Base-by-base conservation (phyloP, 2,113 vertebrate species). In the Apodemus sylvaticus region DNA sequence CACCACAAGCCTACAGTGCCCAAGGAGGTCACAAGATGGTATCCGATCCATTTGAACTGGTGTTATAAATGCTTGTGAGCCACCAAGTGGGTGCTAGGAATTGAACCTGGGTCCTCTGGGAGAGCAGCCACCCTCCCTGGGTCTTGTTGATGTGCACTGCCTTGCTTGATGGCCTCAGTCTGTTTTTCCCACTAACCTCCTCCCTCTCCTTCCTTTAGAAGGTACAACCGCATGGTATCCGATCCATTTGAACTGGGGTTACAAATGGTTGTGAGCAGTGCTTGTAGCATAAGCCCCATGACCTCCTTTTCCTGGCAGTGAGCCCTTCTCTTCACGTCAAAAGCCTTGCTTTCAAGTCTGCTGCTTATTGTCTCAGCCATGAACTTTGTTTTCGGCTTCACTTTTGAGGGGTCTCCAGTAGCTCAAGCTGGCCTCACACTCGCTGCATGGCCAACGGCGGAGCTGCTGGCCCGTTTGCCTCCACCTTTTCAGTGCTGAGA, bases 271-370 rank as follows among this genome's bases (percentile, higher is more conserved):
- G 26, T 64, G 7, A 85, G n/a, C 24, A 55, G 24, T 66, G 29
- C 9, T 3, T 78, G 16, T 26, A 51, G 24, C 55, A 34, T 62
- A 78, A 70, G 55, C 24, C 19, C 76, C 26, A 0, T 17, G 29
- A 45, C 22, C 73, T 48, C 83, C 71, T 77, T 94, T 48, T 53
- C 91, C 34, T 34, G 45, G 39, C 60, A 20, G 0, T 2, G 5
- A 78, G 70, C 76, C n/a, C 73, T 94, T 73, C 39, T 74, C 77
- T 76, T 85, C 66, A 89, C 93, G 68, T 60, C 90, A 39, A 10
- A 29, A 24, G 58, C 58, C 24, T 62, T 42, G 81, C 24, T 16
- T 17, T 62, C n/a, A 62, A 42, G n/a, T 62, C 58, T 83, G 3
- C 29, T 62, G 58, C 58, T 13, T 53, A 34, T 26, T 82, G 45